A percentile compares a stretch with the other conserved stretches of the same genome.
Evolutionary conservation across 2,797 vertebrate genomes (phyloP).

Genomic region (Sarcophilus harrisii): DNA sequence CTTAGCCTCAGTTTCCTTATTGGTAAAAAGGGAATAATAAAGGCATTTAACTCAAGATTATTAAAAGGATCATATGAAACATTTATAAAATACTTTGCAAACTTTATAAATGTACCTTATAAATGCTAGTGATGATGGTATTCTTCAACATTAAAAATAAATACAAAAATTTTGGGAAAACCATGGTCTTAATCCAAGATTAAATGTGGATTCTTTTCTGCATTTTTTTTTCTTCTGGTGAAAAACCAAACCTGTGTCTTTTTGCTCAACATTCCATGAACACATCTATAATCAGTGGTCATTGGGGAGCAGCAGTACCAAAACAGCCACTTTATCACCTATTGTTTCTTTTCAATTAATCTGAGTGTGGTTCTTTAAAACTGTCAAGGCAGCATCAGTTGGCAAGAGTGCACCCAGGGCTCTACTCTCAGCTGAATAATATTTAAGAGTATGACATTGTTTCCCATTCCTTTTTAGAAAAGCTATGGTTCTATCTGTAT

Average conservation of each 20-base stretch:
- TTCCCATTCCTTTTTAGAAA: background rate
- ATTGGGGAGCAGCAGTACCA: background rate
- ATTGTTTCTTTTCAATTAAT: background rate
- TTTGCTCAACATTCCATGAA: background rate
- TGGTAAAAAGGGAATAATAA: background rate
- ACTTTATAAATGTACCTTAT: background rate
- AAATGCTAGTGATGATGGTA: background rate
- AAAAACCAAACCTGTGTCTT: background rate
- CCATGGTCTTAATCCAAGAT: background rate
- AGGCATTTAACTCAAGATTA: background rate
- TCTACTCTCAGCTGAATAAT: background rate
- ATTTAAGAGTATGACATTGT: background rate
- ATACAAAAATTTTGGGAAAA: background rate
- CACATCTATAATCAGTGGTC: conserved; percentile 3
- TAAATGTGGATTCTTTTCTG: background rate
- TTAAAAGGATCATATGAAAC: background rate
- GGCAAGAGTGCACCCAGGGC: background rate
- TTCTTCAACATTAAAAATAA: background rate
- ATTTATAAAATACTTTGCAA: background rate
- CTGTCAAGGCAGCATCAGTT: background rate
- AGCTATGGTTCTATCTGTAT: background rate
- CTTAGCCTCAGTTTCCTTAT: background rate
- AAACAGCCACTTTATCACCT: background rate
- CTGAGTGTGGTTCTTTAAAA: background rate
- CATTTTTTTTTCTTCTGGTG: background rate